Evolutionary conservation across 2,888 invertebrate genomes (phyloP), one percentile per base, ranked within the genome.

Genomic region (Acleris laterana): DNA sequence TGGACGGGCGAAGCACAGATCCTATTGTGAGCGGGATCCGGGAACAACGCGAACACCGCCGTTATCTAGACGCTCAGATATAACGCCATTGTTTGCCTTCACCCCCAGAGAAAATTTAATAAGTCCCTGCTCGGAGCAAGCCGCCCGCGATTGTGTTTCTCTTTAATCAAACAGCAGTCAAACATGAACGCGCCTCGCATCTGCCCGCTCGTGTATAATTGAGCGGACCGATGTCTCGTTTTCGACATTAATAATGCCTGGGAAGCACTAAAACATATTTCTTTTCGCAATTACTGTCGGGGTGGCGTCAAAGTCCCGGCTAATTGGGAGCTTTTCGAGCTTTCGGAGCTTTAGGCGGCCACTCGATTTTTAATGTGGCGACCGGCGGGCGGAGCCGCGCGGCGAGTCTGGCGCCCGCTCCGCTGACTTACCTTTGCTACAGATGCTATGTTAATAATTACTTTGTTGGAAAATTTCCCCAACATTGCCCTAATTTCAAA

Each of bases 271-370:
- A 84, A 87, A 84, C 83, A 84, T 87, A 87, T 88, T 89, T 90
- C 83, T 87, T 89, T 89, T 84, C 79, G 84, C 84, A 89, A 89
- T 89, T 85, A 87, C 83, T 80, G 78, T 73, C 76, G 76, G 80
- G 76, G 78, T 76, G 78, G 84, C 84, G 81, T 85, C 86, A 85
- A 89, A 90, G 87, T 89, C 87, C 83, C 75, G 74, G 88, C 88
- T 92, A 90, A 91, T 92, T 92, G 87, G 88, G 82, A 85, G 88
- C 87, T 89, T 90, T 90, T 83, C 84, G 58, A 68, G 66, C 62
- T 71, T 90, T 90, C 84, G 85, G 55, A 68, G 66, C 62, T 71
- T 90, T 90, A 83, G 85, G 78, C 74, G 80, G 81, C 81, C 80
- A 84, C 88, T 89, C 79, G 82, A 89, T 82, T 89, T 88, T 86